Evolutionary conservation across 2,797 vertebrate genomes (phyloP).

Genomic region (Agapornis canus): DNA sequence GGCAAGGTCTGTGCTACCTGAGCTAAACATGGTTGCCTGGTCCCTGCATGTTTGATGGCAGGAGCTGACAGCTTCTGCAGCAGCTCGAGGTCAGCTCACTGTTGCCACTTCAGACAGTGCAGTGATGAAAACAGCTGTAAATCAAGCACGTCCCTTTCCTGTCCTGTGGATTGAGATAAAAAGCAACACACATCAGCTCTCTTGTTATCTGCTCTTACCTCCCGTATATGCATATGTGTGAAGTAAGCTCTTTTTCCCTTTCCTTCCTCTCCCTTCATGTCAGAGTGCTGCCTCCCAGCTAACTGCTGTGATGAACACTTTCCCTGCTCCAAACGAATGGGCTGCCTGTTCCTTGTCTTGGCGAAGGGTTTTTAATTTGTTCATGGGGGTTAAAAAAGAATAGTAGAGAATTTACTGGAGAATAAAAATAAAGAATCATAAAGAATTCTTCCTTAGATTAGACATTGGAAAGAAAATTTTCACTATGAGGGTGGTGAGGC

Average conservation of each 20-base stretch:
- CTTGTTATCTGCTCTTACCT: conserved; percentile 41
- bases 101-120: neutral
- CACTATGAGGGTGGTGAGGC: neutral
- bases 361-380: rapidly evolving
- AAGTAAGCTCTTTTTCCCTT: conserved; percentile 22
- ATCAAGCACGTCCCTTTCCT: conserved; percentile 57
- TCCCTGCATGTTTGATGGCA: neutral
- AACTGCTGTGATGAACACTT: rapidly evolving
- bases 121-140: conserved; percentile 34
- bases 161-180: conserved; percentile 49
- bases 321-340: neutral
- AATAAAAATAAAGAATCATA: neutral
- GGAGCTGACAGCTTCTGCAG: neutral
- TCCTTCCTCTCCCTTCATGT: neutral
- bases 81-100: neutral
- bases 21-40: rapidly evolving
- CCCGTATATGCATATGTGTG: neutral
- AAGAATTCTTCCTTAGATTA: neutral
- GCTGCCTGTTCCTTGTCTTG: neutral
- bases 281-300: rapidly evolving
- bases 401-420: neutral
- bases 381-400: rapidly evolving
- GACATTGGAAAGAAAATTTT: neutral
- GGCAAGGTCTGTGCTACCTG: neutral
- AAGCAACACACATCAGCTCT: conserved; percentile 26